These are phyloP conservation scores for Indicator indicator DNA, from an alignment of 2,113 vertebrate genomes.

Conservation along the genomic window DNA sequence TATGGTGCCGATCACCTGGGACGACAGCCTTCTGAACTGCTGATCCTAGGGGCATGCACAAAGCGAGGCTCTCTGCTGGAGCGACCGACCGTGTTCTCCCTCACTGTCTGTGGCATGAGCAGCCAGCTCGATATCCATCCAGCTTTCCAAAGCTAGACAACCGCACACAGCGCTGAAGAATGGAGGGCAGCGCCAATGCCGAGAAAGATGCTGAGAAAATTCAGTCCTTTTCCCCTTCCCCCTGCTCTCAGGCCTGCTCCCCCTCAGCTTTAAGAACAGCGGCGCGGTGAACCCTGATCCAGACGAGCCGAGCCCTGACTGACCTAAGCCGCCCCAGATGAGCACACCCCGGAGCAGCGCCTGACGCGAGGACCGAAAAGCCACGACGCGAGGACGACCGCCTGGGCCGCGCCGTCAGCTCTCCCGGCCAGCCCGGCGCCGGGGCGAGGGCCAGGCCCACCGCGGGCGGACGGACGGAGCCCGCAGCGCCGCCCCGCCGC, in stretches of 20 bases:
- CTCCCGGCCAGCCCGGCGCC: not conserved
- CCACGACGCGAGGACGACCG: not conserved
- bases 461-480: not conserved
- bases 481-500: not conserved
- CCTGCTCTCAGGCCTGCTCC: not conserved
- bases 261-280: fast-evolving
- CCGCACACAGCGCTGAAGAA: fast-evolving
- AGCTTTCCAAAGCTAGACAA: not conserved
- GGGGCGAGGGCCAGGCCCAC: not conserved
- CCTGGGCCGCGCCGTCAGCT: not conserved
- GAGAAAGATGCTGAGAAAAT: not conserved
- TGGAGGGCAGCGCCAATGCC: fast-evolving
- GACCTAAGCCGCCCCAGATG: not conserved
- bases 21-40: not conserved
- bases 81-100: fast-evolving
- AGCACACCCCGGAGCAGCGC: not conserved
- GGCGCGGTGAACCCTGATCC: fast-evolving
- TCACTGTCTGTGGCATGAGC: fast-evolving
- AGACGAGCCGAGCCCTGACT: too few species aligned
- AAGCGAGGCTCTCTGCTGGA: fast-evolving
- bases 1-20: not conserved
- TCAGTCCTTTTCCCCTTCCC: fast-evolving
- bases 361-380: fast-evolving
- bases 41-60: not conserved
- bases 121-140: not conserved